Evolutionary conservation across 2,888 invertebrate genomes (phyloP), one percentile per base, ranked within the genome.

Genomic region (Xiphydria camelus): DNA sequence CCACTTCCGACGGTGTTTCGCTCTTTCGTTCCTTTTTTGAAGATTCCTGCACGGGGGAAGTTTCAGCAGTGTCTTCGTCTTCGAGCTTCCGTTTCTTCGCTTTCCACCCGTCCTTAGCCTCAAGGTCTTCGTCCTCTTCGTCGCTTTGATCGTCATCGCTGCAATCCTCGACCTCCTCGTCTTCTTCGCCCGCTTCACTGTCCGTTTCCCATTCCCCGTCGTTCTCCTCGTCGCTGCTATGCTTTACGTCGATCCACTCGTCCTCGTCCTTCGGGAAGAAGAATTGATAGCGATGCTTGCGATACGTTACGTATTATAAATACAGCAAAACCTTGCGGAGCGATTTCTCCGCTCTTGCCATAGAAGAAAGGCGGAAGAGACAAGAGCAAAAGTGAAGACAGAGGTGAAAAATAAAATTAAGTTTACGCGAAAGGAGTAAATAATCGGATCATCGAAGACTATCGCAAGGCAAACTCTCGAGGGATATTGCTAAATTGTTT

Each of bases 151-250:
- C 78, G 59, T 81, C 80, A 35, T 82, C 79, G 59, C 83, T 84
- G 15, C 82, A 82, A 45, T 79, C 80, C 38, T 82, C 83, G 23
- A 83, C 82, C 35, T 78, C 79, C 20, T 83, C 80, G 71, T 83
- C 83, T 48, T 38, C 55, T 9, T 63, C 62, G 40, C 54, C 51
- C 20, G 58, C 57, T 12, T 52, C 55, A 32, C 46, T 48, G n/a
- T 52, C 45, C 17, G 19, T 41, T 12, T 82, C 75, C 80, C 82
- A 84, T 56, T 81, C 80, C n/a, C n/a, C n/a, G 41, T 80, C 81
- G 52, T 78, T 75, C 41, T 77, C 82, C 49, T 81, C 81, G 42
- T 83, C 69, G 59, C 55, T 76, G 33, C 77, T 78, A 29, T 79
- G 76, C 4, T 73, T 64, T 1, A 82, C 76, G 62, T 80, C 76